Base-by-base conservation (phyloP, 2,113 vertebrate genomes). In the Eubucco bourcierii region DNA sequence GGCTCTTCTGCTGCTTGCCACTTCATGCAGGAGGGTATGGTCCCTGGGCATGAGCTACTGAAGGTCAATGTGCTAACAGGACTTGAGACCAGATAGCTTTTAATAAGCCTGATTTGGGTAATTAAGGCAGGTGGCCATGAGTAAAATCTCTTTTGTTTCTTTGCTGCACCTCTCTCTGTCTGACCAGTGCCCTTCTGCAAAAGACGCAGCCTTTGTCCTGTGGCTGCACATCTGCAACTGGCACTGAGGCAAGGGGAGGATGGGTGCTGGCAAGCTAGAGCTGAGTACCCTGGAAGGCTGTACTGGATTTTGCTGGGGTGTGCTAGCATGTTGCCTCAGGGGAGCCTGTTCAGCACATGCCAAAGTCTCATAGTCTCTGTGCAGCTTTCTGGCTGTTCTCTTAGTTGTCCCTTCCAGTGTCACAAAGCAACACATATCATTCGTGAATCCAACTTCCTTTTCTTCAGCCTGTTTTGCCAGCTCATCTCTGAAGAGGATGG, bases 41-140 rank as follows among this genome's bases (percentile, higher is more conserved):
- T 28, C 19, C 21, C 47, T 1, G 0, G 8, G 12, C 27, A 29
- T 0, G 2, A 27, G 50, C 29, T 70, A 44, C 4, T 1, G 4
- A 18, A 60, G 29, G 39, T 7, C n/a, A 79, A 21, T 14, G 12
- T 25, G 41, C 60, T 56, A 64, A 34, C 4, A 14, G 31, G 14
- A 33, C 15, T 47, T 52, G 6, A 70, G 27, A 37, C 6, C 27
- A 4, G 0, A 27, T 73, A 27, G 4, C 1, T 59, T 82, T 68
- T 56, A 52, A 31, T 31, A 67, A 84, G 13, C 28, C n/a, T 16
- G 12, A 81, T 78, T 44, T 3, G 0, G 75, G 19, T 34, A 85
- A 55, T 29, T 29, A 70, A 65, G 13, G 15, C 39, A 29, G 28
- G 28, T 19, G 27, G 4, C 33, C 15, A 17, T 2, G 8, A 70